These are phyloP conservation scores for Dendropsophus ebraccatus DNA, from an alignment of 2,113 vertebrate genomes.

Conservation along the genomic window DNA sequence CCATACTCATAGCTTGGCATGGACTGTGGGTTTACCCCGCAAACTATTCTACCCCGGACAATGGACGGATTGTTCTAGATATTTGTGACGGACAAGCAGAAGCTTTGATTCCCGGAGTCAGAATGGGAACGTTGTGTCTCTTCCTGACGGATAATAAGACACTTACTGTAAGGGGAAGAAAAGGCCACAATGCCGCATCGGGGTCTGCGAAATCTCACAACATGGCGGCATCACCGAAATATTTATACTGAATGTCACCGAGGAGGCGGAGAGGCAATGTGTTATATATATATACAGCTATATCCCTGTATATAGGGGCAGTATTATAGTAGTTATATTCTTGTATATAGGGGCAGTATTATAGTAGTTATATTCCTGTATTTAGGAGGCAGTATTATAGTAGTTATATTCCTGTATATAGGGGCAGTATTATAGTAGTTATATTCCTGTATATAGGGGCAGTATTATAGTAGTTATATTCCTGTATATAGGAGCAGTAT, in stretches of 20 bases:
- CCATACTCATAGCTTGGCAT: not conserved
- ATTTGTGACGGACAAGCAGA: slow-evolving; percentile 14
- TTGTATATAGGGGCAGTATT: not conserved
- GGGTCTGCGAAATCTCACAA: slow-evolving; percentile 38
- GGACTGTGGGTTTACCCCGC: slow-evolving; percentile 14
- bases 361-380: not conserved
- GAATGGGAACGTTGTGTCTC: slow-evolving; percentile 27
- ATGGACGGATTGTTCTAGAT: not conserved
- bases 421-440: slow-evolving; percentile 3
- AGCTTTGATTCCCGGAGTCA: slow-evolving; percentile 21
- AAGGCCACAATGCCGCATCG: not conserved
- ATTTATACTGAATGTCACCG: not conserved
- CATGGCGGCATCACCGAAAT: not conserved
- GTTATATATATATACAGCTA: too few species aligned
- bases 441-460: not conserved
- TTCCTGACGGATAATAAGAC: slow-evolving; percentile 18
- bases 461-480: not conserved
- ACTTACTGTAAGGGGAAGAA: slow-evolving; percentile 34
- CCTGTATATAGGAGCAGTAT: too few species aligned
- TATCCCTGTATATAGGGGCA: not conserved
- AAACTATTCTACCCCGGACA: not conserved
- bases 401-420: slow-evolving; percentile 2
- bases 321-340: slow-evolving; percentile 7
- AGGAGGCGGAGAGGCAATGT: not conserved
- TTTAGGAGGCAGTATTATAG: not conserved